Evolutionary conservation across 2,888 invertebrate species (phyloP).

Genomic region (Synergus umbraculus): DNA sequence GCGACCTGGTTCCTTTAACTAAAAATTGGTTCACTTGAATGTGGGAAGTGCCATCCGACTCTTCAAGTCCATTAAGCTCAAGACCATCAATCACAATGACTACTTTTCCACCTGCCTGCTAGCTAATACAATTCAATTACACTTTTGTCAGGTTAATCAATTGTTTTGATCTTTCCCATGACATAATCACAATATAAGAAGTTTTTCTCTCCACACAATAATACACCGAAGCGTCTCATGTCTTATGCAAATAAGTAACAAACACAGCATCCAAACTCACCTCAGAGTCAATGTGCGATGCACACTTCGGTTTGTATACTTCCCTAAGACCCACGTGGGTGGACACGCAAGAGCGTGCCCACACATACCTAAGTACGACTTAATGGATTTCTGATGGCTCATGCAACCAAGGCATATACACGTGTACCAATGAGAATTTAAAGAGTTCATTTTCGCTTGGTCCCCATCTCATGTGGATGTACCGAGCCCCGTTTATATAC

Average conservation of each 20-base stretch:
- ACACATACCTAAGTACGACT: conserved; percentile 44
- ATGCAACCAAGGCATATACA: conserved; percentile 42
- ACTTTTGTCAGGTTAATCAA: conserved; percentile 11
- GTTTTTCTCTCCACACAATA: conserved; percentile 10
- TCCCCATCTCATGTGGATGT: conserved; percentile 20
- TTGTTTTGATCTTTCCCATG: neutral
- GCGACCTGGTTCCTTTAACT: neutral
- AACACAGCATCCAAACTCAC: conserved; percentile 47
- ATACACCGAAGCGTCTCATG: conserved; percentile 45
- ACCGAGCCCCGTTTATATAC: neutral
- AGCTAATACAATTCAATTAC: conserved; percentile 2
- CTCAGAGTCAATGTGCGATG: conserved; percentile 37
- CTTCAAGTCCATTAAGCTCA: conserved; percentile 10
- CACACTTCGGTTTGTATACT: conserved; percentile 41
- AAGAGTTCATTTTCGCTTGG: conserved; percentile 48
- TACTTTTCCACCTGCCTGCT: neutral
- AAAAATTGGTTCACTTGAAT: conserved; percentile 27
- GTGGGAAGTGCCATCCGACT: conserved; percentile 14
- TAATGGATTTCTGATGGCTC: conserved; percentile 55
- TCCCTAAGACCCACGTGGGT: conserved; percentile 48
- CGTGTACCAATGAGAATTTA: conserved; percentile 43
- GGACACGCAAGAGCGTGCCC: conserved; percentile 49
- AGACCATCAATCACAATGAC: conserved; percentile 16
- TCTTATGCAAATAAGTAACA: conserved; percentile 50
- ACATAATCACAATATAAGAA: neutral